These are phyloP conservation scores for Graphium colonna DNA, from an alignment of 2,888 invertebrate genomes.

Conservation along the genomic window DNA sequence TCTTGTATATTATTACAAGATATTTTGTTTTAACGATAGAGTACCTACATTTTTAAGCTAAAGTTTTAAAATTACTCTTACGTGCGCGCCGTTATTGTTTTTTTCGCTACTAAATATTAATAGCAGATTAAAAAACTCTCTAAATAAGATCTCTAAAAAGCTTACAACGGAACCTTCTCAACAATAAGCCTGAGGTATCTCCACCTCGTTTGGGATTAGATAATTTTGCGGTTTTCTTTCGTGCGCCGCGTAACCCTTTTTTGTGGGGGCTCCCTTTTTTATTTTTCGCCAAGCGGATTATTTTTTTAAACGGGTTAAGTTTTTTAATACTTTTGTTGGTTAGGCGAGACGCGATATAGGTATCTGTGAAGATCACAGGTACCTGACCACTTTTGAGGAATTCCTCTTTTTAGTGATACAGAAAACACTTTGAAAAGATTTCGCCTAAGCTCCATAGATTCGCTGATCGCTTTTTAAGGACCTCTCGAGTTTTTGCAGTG, in stretches of 20 bases:
- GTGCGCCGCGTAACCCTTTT: constrained; percentile 51
- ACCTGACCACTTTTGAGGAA: constrained; percentile 23
- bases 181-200: constrained; percentile 39
- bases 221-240: constrained; percentile 57
- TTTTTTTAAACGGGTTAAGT: constrained; percentile 62
- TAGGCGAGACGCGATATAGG: constrained; percentile 3
- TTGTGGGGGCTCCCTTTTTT: constrained; percentile 42
- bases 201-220: constrained; percentile 44
- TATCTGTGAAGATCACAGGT: constrained; percentile 8
- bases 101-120: neutral
- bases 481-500: constrained; percentile 11
- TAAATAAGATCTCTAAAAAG: constrained; percentile 2
- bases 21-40: too few species aligned
- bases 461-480: neutral
- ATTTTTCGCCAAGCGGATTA: constrained; percentile 71
- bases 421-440: constrained; percentile 17
- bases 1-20: neutral
- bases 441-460: constrained; percentile 3
- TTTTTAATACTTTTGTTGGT: constrained; percentile 40
- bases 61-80: neutral
- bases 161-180: constrained; percentile 28
- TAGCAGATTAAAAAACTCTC: neutral
- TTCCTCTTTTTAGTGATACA: constrained; percentile 1
- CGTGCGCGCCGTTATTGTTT: neutral
- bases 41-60: too few species aligned